Conservation (phyloP, 2,888 invertebrate genomes). For the Suillia variegata region DNA sequence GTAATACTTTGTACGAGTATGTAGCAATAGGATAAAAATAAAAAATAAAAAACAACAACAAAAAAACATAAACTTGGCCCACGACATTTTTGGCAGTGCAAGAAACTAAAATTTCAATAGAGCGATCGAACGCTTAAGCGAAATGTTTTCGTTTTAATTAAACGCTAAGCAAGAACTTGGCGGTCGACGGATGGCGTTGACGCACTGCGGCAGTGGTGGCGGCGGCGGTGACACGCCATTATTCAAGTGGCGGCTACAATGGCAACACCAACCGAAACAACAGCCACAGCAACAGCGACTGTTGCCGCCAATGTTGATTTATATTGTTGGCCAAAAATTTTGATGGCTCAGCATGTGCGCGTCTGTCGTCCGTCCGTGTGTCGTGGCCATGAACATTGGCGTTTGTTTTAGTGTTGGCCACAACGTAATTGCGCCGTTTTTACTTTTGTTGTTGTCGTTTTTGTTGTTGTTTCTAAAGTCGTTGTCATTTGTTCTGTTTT, state of each 20-base stretch:
- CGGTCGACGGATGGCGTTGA: no score
- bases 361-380: conserved; percentile 41
- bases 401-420: conserved; percentile 8
- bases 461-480: no score
- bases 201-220: no score
- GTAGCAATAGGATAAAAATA: no score
- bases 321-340: conserved; percentile 43
- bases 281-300: background rate
- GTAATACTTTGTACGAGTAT: no score
- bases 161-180: no score
- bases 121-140: background rate
- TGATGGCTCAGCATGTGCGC: conserved; percentile 47
- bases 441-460: no score
- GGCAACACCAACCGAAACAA: conserved; percentile 18
- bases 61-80: no score
- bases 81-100: conserved; percentile 13
- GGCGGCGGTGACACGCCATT: no score
- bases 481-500: background rate
- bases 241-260: conserved; percentile 8
- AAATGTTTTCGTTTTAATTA: background rate
- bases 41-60: no score
- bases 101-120: no score
- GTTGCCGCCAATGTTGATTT: conserved; percentile 36
- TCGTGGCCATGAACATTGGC: conserved; percentile 44
- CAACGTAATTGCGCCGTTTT: no score